Percentiles rank a stretch among this genome's conserved stretches.
Conservation (phyloP, 2,888 invertebrate genomes). For the Myathropa florea region DNA sequence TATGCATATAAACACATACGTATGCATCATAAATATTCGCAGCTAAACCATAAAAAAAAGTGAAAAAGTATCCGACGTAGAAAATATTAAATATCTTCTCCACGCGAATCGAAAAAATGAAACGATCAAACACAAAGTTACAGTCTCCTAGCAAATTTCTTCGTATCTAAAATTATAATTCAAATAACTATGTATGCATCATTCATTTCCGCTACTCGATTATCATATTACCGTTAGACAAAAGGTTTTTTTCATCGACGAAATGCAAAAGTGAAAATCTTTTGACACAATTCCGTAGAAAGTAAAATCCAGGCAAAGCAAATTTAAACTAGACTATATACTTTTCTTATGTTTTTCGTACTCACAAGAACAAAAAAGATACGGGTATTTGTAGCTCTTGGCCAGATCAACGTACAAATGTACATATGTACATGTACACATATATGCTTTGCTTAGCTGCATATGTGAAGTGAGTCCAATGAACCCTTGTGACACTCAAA, state of each 20-base stretch:
- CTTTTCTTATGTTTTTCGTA: not conserved
- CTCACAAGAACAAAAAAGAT: not conserved
- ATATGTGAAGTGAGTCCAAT: not conserved
- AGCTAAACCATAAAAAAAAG: not conserved
- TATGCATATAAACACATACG: not conserved
- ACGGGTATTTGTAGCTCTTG: not conserved
- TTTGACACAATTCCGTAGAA: slow-evolving; percentile 38
- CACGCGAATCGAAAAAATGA: not conserved
- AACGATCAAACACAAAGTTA: not conserved
- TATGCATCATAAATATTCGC: not conserved
- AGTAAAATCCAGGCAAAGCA: slow-evolving; percentile 37
- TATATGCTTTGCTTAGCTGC: too few species aligned
- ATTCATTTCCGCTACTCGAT: slow-evolving; percentile 9
- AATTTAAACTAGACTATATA: slow-evolving; percentile 31
- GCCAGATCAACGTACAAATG: slow-evolving; percentile 1
- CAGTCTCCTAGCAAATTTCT: not conserved
- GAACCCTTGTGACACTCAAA: not conserved
- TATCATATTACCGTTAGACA: slow-evolving; percentile 18
- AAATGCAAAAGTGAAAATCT: slow-evolving; percentile 48
- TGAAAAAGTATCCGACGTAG: not conserved
- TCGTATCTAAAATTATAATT: slow-evolving; percentile 35
- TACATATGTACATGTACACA: too few species aligned
- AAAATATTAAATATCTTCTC: not conserved
- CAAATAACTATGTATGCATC: not conserved
- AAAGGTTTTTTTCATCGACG: not conserved